Percentiles rank a stretch among this genome's conserved stretches.
Evolutionary conservation across 2,113 vertebrate species (phyloP).

Genomic region (Parotia lawesii): DNA sequence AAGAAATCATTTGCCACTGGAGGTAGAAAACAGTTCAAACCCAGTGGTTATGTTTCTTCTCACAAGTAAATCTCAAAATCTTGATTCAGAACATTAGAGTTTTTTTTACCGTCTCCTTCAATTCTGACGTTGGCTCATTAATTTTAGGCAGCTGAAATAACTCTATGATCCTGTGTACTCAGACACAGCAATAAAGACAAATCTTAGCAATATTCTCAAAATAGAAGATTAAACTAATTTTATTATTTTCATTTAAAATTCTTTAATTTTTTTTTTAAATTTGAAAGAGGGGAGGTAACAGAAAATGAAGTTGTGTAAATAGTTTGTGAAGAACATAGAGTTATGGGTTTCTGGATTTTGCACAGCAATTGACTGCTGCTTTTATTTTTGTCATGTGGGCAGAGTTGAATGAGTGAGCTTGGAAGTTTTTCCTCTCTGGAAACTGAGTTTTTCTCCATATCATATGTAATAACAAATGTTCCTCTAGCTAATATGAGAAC

Average conservation of each 20-base stretch:
- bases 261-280: not conserved
- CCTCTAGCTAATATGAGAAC: not conserved
- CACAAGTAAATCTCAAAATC: not conserved
- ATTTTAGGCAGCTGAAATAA: not conserved
- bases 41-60: not conserved
- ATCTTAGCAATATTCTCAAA: not conserved
- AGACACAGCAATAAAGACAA: not conserved
- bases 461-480: not conserved
- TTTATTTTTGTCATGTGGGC: not conserved
- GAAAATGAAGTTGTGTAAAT: not conserved
- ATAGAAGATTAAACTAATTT: not conserved
- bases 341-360: not conserved
- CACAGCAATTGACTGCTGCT: not conserved
- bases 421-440: not conserved
- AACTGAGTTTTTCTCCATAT: not conserved
- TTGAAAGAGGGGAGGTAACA: not conserved
- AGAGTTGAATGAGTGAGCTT: not conserved
- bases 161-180: not conserved
- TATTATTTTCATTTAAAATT: not conserved
- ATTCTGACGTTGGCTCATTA: not conserved
- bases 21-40: not conserved
- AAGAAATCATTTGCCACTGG: not conserved
- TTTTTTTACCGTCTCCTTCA: not conserved
- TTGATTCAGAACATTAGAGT: not conserved
- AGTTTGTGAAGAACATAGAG: not conserved